A percentile compares a stretch with the other conserved stretches of the same genome.
Conservation (phyloP, 1,140 invertebrate genomes). For the Drosophila aff. region DNA sequence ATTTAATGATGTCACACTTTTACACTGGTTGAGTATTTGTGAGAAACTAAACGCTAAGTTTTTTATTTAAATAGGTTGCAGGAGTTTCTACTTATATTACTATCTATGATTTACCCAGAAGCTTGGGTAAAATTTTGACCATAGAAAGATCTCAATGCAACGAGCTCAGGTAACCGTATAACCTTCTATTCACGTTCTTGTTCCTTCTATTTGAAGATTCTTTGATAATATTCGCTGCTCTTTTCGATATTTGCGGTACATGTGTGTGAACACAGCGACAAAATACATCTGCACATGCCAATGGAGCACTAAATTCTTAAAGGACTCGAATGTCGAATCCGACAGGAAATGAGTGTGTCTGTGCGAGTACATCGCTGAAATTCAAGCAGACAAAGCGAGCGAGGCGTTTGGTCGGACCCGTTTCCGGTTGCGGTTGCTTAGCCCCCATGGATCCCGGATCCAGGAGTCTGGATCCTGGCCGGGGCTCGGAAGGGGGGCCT, state of each 20-base stretch:
- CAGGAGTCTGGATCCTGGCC: slow-evolving; percentile 9
- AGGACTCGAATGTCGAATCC: slow-evolving; percentile 36
- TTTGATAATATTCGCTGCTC: slow-evolving; percentile 15
- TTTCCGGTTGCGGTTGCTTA: slow-evolving; percentile 66
- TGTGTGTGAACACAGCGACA: neutral
- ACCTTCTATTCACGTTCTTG: neutral
- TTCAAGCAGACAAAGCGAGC: slow-evolving; percentile 46
- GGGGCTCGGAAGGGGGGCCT: neutral
- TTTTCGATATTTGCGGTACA: slow-evolving; percentile 21
- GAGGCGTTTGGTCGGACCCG: slow-evolving; percentile 48
- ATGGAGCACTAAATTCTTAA: slow-evolving; percentile 43
- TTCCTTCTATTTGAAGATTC: neutral
- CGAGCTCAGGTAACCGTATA: neutral
- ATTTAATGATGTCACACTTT: too few relatives aligned
- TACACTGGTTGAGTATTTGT: too few relatives aligned
- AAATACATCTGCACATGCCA: slow-evolving; percentile 9
- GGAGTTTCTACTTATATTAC: too few relatives aligned
- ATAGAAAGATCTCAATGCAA: neutral
- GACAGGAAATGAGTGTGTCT: slow-evolving; percentile 24
- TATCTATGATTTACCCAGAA: too few relatives aligned
- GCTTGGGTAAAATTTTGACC: neutral
- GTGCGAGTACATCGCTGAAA: slow-evolving; percentile 18
- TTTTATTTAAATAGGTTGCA: too few relatives aligned
- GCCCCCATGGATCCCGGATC: slow-evolving; percentile 29
- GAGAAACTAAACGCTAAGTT: too few relatives aligned